Evolutionary conservation across 2,113 vertebrate genomes (phyloP).

Genomic region (Myrmecobius fasciatus): DNA sequence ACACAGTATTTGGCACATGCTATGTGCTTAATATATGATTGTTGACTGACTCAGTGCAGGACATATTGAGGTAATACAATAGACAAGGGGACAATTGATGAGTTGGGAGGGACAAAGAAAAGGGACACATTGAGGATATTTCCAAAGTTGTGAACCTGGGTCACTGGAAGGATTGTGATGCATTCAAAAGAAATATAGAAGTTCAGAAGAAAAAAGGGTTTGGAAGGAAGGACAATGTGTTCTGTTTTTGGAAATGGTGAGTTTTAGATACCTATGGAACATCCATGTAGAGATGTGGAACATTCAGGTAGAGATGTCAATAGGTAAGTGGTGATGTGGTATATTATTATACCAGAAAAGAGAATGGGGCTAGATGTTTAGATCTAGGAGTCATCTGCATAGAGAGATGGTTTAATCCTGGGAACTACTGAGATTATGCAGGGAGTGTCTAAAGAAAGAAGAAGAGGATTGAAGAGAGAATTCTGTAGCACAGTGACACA

Average conservation of each 20-base stretch:
- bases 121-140: neutral
- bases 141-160: neutral
- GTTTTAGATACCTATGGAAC: neutral
- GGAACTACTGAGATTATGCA: neutral
- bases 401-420: neutral
- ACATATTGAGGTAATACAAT: neutral
- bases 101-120: neutral
- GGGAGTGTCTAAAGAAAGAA: neutral
- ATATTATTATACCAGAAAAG: neutral
- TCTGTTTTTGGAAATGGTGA: neutral
- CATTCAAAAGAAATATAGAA: neutral
- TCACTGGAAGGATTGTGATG: neutral
- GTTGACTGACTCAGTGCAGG: neutral
- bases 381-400: neutral
- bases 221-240: neutral
- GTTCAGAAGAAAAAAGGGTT: neutral
- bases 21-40: neutral
- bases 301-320: neutral
- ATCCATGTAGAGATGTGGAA: no score
- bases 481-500: neutral
- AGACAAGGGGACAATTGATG: neutral
- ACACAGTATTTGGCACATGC: neutral
- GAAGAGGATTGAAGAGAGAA: neutral
- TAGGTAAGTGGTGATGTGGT: neutral
- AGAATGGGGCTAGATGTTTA: neutral